These are phyloP conservation scores for Pangasianodon gigas DNA, from an alignment of 2,113 vertebrate genomes.

Conservation along the genomic window DNA sequence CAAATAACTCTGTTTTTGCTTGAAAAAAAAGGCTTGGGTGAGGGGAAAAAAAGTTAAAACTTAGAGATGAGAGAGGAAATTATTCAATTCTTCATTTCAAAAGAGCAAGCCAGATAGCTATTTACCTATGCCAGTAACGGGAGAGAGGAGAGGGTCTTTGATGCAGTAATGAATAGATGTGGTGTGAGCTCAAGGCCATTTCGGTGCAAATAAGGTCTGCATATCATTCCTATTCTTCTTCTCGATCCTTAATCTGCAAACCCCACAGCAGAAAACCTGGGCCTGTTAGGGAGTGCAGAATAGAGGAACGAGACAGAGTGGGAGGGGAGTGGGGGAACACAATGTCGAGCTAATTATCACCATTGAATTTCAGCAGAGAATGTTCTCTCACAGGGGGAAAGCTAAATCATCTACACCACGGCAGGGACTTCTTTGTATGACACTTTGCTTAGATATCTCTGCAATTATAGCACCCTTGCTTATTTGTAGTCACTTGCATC, in stretches of 20 bases:
- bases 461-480: not conserved
- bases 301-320: constrained; percentile 15
- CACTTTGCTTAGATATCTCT: constrained; percentile 9
- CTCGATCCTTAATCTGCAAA: constrained; percentile 64
- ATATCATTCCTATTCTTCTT: constrained; percentile 69
- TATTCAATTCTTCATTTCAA: constrained; percentile 55
- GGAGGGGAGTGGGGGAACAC: constrained; percentile 23
- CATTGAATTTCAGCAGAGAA: constrained; percentile 44
- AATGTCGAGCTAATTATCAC: constrained; percentile 46
- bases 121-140: constrained; percentile 54
- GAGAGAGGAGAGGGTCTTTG: constrained; percentile 58
- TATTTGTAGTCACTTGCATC: constrained; percentile 7
- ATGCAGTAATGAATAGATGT: constrained; percentile 73
- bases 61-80: constrained; percentile 45
- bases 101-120: constrained; percentile 46
- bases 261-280: constrained; percentile 52
- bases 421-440: constrained; percentile 18
- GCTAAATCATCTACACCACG: constrained; percentile 20
- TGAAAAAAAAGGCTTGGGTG: constrained; percentile 15
- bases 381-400: constrained; percentile 17
- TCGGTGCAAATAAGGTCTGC: constrained; percentile 65
- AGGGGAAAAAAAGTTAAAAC: constrained; percentile 28
- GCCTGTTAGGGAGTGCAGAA: constrained; percentile 33
- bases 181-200: constrained; percentile 67
- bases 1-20: constrained; percentile 1